Evolutionary conservation across 2,888 invertebrate genomes (phyloP), one percentile per base, ranked within the genome.

Genomic region (Tillus elongatus): DNA sequence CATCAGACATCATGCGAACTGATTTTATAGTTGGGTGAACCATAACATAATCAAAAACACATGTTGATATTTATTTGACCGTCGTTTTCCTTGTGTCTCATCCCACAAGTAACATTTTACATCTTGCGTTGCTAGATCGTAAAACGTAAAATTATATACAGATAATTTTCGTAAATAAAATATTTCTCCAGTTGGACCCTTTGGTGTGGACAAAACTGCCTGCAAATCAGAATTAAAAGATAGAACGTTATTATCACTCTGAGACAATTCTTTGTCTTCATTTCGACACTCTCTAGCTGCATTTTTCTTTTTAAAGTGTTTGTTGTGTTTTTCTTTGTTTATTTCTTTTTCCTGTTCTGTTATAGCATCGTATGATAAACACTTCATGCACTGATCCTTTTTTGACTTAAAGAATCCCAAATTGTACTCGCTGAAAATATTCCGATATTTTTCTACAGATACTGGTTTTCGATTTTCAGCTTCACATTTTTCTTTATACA

Each of bases 61-160:
- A 52, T 4, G 53, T 49, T 11, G 50, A 32, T 33, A 56, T 53
- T 44, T 57, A 51, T 35, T 53, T 52, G 39, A 47, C 43, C 54
- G 51, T 27, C 54, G 42, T 47, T 55, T 54, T 15, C 52, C 56
- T 44, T 54, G 44, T 8, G 51, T 53, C 42, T 60, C 51, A 43
- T 55, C 46, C 53, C 53, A 52, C 19, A 51, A 40, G 40, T 50
- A 52, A 44, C 53, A 56, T 19, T 38, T 35, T 32, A 52, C 52
- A 19, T 56, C 46, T 46, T 56, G 50, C 41, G 54, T 47, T 28
- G 43, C 53, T 35, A 53, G 47, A 40, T 54, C 53, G 40, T 59
- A 56, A n/a, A 58, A 33, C 2, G 56, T 57, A 14, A 57, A 50
- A 47, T 56, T 58, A 37, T 52, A 55, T 4, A 53, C 47, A 12